Percentiles rank a stretch among this genome's conserved stretches.
phyloP scores from a whole-genome alignment of 53 echinoderm and acorn worm genomes.

The Actinopyga echinites region DNA sequence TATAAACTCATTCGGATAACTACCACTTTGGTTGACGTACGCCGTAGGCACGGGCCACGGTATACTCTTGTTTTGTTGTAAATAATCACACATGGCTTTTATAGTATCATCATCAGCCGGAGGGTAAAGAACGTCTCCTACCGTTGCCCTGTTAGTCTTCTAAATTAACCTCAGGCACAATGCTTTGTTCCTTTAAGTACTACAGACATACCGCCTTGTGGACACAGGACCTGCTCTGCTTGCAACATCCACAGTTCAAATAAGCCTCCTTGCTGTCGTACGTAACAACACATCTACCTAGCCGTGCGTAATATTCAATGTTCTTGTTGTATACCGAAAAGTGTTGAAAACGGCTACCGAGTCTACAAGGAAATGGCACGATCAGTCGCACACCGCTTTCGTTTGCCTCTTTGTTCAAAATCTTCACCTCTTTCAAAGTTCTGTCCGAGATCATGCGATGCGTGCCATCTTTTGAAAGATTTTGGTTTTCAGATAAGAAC shows the following conservation, averaged over 20 bases:
- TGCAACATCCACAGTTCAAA: too few species aligned
- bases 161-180: background rate
- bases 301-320: background rate
- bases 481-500: background rate
- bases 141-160: background rate
- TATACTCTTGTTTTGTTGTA: background rate
- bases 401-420: background rate
- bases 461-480: background rate
- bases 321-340: background rate
- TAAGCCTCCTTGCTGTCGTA: background rate
- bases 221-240: conserved; percentile 8
- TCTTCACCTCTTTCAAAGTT: background rate
- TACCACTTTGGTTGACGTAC: background rate
- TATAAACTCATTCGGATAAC: background rate
- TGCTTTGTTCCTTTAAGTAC: background rate
- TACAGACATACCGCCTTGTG: conserved; percentile 35
- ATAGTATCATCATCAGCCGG: background rate
- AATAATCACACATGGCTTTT: conserved; percentile 4
- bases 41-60: conserved; percentile 18
- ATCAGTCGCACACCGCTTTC: background rate
- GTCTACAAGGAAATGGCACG: background rate
- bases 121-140: conserved; percentile 1
- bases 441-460: background rate
- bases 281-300: conserved; percentile 9
- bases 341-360: background rate